Base-by-base conservation (phyloP, 2,113 vertebrate species). In the Meles meles region DNA sequence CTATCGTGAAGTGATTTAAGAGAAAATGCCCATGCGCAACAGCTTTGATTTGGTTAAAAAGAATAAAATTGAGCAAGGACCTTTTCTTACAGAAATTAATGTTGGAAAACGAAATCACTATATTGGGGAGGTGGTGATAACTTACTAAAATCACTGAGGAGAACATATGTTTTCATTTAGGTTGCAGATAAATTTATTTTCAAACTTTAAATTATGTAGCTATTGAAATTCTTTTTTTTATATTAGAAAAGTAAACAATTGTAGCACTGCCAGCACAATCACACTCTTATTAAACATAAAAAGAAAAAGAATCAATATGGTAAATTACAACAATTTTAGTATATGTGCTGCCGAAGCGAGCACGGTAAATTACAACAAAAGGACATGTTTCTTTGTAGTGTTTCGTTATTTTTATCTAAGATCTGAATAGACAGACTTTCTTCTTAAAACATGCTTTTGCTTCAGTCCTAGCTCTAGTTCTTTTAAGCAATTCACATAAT, bases 321-420 rank as follows among this genome's bases (percentile, higher is more conserved):
- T 86, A 91, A 97, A 90, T 95, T 95, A 96, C 15, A 92, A 81
- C n/a, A 87, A 69, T n/a, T n/a, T n/a, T n/a, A n/a, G n/a, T n/a
- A n/a, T n/a, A n/a, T n/a, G n/a, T n/a, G n/a, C n/a, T n/a, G n/a
- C n/a, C n/a, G n/a, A n/a, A n/a, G n/a, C n/a, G n/a, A n/a, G n/a
- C n/a, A n/a, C n/a, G 31, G 37, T 86, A 91, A 97, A 90, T 95
- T 95, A 96, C 15, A 92, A 81, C n/a, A 87, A 69, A 42, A 92
- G 69, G 88, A 61, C 25, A 61, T 83, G n/a, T 93, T 97, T 97
- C 65, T 72, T 31, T 89, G 61, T 37, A 72, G 71, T 15, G 87
- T 96, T 90, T 89, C 39, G 88, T 96, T 94, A 93, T 96, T 96
- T 97, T 95, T 89, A 94, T 94, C 57, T 93, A 76, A 96, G 44